Evolutionary conservation across 1,140 invertebrate genomes (phyloP).

Genomic region (Anthonomus grandis): DNA sequence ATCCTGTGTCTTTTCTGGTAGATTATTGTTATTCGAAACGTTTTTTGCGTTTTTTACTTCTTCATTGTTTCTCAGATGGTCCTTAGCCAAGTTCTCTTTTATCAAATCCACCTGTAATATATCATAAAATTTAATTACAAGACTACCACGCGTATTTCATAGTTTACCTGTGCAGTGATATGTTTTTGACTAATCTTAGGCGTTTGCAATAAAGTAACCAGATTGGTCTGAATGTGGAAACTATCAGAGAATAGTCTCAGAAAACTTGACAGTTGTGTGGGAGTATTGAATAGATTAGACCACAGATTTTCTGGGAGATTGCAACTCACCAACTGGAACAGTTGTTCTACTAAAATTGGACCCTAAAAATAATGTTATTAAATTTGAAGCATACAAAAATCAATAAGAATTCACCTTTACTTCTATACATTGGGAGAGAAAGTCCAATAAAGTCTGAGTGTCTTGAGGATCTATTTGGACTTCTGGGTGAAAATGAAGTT

Average conservation of each 20-base stretch:
- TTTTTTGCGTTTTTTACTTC: slow-evolving; percentile 35
- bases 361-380: slow-evolving; percentile 40
- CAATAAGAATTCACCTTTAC: slow-evolving; percentile 51
- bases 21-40: slow-evolving; percentile 15
- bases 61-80: slow-evolving; percentile 22
- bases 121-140: background rate
- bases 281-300: slow-evolving; percentile 80
- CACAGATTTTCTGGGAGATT: slow-evolving; percentile 74
- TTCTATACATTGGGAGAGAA: slow-evolving; percentile 73
- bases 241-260: slow-evolving; percentile 85
- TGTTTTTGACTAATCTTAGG: slow-evolving; percentile 58
- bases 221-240: slow-evolving; percentile 85
- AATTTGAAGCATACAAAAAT: background rate
- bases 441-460: slow-evolving; percentile 72
- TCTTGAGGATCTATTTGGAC: slow-evolving; percentile 77
- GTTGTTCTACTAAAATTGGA: slow-evolving; percentile 77
- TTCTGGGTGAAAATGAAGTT: slow-evolving; percentile 59
- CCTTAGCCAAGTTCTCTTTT: slow-evolving; percentile 31
- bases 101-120: slow-evolving; percentile 23
- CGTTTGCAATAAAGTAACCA: slow-evolving; percentile 74
- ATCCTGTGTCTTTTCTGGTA: slow-evolving; percentile 2
- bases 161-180: slow-evolving; percentile 40
- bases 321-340: slow-evolving; percentile 77
- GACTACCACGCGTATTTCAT: background rate
- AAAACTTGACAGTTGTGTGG: slow-evolving; percentile 81